Conservation (phyloP, 2,797 vertebrate genomes). For the Halcyon badia region DNA sequence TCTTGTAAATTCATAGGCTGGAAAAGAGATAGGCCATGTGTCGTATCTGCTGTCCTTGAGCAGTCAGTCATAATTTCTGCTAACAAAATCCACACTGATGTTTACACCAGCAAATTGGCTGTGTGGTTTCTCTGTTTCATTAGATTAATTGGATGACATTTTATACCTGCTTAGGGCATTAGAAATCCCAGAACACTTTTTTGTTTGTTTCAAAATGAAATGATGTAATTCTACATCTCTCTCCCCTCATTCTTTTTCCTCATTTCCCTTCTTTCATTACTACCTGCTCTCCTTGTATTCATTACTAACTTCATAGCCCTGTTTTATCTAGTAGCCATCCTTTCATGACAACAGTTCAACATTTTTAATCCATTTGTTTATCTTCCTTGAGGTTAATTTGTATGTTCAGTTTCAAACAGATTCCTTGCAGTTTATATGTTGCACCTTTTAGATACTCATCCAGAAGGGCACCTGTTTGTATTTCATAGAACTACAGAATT, state of each 20-base stretch:
- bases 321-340: neutral
- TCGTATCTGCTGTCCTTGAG: slow-evolving; percentile 25
- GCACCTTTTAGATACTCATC: neutral
- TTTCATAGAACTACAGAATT: neutral
- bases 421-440: neutral
- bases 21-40: neutral
- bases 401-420: neutral
- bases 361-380: neutral
- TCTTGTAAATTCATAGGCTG: neutral
- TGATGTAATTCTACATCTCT: neutral
- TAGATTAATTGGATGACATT: slow-evolving; percentile 29
- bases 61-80: slow-evolving; percentile 21
- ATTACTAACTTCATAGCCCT: neutral
- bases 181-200: neutral
- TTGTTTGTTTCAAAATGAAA: neutral
- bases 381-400: neutral
- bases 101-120: slow-evolving; percentile 31
- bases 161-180: neutral
- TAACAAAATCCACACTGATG: neutral
- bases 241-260: neutral
- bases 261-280: neutral
- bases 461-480: neutral
- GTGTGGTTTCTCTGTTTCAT: neutral
- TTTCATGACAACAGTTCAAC: neutral
- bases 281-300: neutral